A percentile compares a stretch with the other conserved stretches of the same genome.
Conservation (phyloP, 2,797 vertebrate genomes). For the Garrulus glandarius region DNA sequence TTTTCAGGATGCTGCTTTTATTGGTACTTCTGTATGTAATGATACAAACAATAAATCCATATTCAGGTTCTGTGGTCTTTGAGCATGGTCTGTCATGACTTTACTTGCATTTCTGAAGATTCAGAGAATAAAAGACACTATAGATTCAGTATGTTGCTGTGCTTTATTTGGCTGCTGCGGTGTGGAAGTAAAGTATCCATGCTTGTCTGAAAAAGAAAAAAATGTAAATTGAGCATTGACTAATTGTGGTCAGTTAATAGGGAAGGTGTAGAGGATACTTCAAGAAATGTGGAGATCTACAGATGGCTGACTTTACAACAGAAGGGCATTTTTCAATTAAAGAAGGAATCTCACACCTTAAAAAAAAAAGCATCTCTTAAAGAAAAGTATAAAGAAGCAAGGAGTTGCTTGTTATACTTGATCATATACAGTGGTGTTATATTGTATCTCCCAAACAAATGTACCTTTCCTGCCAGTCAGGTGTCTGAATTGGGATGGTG, state of each 20-base stretch:
- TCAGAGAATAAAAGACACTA: not conserved
- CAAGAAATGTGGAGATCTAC: not conserved
- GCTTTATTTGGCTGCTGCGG: not conserved
- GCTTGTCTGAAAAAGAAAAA: not conserved
- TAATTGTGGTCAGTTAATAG: not conserved
- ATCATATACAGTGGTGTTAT: rapidly evolving
- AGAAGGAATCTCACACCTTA: not conserved
- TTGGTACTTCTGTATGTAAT: not conserved
- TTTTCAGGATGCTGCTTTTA: not conserved
- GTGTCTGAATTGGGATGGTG: not conserved
- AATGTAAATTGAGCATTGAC: not conserved
- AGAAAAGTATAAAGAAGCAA: not conserved
- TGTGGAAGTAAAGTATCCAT: not conserved
- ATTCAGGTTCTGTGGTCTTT: not conserved
- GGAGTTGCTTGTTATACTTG: not conserved
- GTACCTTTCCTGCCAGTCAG: not conserved
- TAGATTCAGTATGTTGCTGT: not conserved
- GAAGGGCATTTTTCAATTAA: not conserved
- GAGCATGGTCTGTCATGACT: not conserved
- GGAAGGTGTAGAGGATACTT: not conserved
- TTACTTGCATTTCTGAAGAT: not conserved
- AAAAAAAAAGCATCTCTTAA: not conserved
- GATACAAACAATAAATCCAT: not conserved
- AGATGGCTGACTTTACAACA: not conserved
- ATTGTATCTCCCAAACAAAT: not conserved